phyloP scores from a whole-genome alignment of 2,113 vertebrate genomes.

The Corapipo altera region DNA sequence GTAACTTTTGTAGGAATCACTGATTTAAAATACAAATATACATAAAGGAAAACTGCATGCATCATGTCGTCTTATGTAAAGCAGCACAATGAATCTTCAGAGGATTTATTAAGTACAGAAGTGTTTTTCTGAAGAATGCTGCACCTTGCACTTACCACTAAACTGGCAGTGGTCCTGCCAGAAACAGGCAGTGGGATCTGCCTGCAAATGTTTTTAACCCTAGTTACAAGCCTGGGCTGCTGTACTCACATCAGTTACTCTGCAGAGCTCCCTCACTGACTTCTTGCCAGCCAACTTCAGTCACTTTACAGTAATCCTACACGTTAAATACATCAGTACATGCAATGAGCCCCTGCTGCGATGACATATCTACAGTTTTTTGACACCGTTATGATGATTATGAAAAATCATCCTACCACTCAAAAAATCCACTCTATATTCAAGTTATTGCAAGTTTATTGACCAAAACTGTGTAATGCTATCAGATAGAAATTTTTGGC shows the following conservation, averaged over 20 bases:
- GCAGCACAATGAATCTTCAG: background rate
- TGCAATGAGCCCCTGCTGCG: background rate
- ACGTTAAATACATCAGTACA: rapidly evolving
- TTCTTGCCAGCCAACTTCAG: background rate
- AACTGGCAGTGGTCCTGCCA: background rate
- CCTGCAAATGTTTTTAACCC: background rate
- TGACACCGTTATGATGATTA: background rate
- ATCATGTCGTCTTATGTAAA: background rate
- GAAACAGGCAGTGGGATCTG: background rate
- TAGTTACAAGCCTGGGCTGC: background rate
- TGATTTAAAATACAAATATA: background rate
- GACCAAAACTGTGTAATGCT: background rate
- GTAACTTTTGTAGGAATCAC: background rate
- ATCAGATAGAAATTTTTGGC: background rate
- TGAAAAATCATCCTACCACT: background rate
- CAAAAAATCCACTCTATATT: background rate
- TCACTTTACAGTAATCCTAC: background rate
- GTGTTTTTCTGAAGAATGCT: background rate
- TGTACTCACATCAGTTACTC: background rate
- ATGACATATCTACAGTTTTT: background rate
- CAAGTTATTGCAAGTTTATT: background rate
- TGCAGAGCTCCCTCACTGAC: background rate
- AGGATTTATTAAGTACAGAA: background rate
- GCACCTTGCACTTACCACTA: background rate
- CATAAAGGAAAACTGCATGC: background rate